These are phyloP conservation scores for Amitus sp. DNA, from an alignment of 2,888 invertebrate genomes.

Conservation along the genomic window DNA sequence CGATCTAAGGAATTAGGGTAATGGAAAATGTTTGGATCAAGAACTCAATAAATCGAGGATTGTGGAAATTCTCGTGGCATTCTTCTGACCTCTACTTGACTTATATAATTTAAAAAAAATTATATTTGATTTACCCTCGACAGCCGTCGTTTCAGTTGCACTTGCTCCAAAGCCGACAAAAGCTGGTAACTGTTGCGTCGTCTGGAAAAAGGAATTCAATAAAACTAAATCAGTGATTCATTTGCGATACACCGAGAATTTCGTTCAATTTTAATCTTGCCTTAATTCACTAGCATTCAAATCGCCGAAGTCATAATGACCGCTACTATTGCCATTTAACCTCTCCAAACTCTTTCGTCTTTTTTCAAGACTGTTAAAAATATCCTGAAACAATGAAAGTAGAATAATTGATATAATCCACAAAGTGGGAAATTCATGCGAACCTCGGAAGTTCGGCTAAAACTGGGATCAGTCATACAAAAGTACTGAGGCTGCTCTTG, in stretches of 20 bases:
- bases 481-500: conserved; percentile 54
- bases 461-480: conserved; percentile 59
- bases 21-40: too few species aligned
- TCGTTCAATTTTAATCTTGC: conserved; percentile 30
- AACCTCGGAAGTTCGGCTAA: conserved; percentile 63
- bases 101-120: too few species aligned
- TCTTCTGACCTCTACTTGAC: too few species aligned
- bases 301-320: conserved; percentile 55
- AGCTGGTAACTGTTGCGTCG: conserved; percentile 56
- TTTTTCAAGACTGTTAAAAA: conserved; percentile 61
- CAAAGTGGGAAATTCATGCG: too few species aligned
- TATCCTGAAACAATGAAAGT: too few species aligned
- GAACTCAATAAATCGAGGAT: too few species aligned
- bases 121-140: conserved; percentile 53
- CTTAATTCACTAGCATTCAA: conserved; percentile 49
- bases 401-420: too few species aligned
- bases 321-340: conserved; percentile 57
- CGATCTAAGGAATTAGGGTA: too few species aligned
- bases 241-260: too few species aligned
- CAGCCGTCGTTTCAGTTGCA: conserved; percentile 53
- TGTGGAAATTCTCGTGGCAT: too few species aligned
- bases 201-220: conserved; percentile 32
- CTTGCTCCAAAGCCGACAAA: conserved; percentile 54
- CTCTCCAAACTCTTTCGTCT: conserved; percentile 60
- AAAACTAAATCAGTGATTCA: conserved; percentile 7